Evolutionary conservation across 2,113 vertebrate species (phyloP), one percentile per base, ranked within the genome.

Genomic region (Brienomyrus longianalis): DNA sequence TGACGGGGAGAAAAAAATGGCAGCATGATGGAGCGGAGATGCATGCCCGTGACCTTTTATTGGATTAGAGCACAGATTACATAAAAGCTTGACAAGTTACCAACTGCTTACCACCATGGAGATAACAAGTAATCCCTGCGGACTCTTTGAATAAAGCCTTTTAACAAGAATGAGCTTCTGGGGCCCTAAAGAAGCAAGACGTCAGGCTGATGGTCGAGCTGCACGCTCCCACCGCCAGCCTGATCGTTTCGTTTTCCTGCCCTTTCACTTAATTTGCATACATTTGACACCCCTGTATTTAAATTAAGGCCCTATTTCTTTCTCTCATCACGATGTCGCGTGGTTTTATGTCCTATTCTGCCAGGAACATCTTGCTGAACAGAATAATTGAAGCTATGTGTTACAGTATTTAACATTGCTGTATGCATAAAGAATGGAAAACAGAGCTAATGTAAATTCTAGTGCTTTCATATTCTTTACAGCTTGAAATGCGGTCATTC

Each of bases 61-160:
- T 85, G 83, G 83, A 85, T 85, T 50, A 85, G 15, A 85, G 83
- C 45, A 85, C 83, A 45, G 83, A 84, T 84, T 50, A 84, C 45
- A 85, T 27, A 85, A 23, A 85, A 48, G 8, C 47, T 85, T 43
- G n/a, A 47, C 15, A 43, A 80, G 31, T 35, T 80, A 43, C 74
- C 35, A 39, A 80, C 74, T 80, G 35, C 74, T 43, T 39, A 43
- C 35, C 74, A 80, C 5, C 74, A 21, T 39, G 74, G 74, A 43
- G 74, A 80, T 80, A 43, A 80, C 5, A 80, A 80, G 35, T 43
- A 80, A 15, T 39, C 31, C 31, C 35, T 39, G 15, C 7, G 74
- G 74, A 19, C 17, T 43, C 35, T 77, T 74, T 77, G 70, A 39
- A 39, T 35, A 77, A 77, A 77, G 62, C 70, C 39, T 77, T 70